Percentiles rank a stretch among this genome's conserved stretches.
phyloP scores from a whole-genome alignment of 1,140 invertebrate genomes.

The Hyles euphorbiae region DNA sequence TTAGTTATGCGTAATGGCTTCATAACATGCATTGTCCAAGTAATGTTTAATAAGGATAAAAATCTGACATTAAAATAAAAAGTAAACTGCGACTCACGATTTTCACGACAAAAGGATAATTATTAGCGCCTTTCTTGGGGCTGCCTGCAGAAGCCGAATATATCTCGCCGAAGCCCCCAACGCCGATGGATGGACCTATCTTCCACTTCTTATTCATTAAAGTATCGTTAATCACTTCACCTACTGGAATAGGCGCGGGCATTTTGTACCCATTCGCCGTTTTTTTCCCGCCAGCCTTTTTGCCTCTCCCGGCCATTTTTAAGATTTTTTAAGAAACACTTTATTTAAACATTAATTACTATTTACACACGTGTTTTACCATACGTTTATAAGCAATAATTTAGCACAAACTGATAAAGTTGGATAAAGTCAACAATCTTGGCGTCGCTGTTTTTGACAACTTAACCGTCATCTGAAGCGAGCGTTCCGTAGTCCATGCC shows the following conservation, averaged over 20 bases:
- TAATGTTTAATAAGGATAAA: too few relatives aligned
- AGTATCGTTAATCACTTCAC: conserved; percentile 85
- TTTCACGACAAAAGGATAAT: conserved; percentile 85
- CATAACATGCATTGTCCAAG: too few relatives aligned
- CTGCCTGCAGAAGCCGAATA: conserved; percentile 81
- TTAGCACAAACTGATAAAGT: too few relatives aligned
- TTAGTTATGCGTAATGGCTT: too few relatives aligned
- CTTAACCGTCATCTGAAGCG: too few relatives aligned
- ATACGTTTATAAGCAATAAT: too few relatives aligned
- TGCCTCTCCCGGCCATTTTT: conserved; percentile 52
- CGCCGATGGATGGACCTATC: conserved; percentile 89
- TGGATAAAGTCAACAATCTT: too few relatives aligned
- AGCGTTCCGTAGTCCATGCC: too few relatives aligned
- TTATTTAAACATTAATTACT: conserved; percentile 7
- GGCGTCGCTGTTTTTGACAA: too few relatives aligned
- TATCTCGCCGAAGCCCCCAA: conserved; percentile 96
- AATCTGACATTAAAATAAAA: too few relatives aligned
- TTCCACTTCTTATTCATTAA: conserved; percentile 86
- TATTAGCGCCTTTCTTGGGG: conserved; percentile 64
- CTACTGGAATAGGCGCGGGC: conserved; percentile 84
- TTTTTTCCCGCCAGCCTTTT: conserved; percentile 75
- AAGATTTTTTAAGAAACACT: conserved; percentile 9
- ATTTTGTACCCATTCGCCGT: conserved; percentile 82
- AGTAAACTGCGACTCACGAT: conserved; percentile 77
- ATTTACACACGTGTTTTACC: too few relatives aligned